Evolutionary conservation across 2,888 invertebrate genomes (phyloP).

Genomic region (Pollenia griseotomentosa): DNA sequence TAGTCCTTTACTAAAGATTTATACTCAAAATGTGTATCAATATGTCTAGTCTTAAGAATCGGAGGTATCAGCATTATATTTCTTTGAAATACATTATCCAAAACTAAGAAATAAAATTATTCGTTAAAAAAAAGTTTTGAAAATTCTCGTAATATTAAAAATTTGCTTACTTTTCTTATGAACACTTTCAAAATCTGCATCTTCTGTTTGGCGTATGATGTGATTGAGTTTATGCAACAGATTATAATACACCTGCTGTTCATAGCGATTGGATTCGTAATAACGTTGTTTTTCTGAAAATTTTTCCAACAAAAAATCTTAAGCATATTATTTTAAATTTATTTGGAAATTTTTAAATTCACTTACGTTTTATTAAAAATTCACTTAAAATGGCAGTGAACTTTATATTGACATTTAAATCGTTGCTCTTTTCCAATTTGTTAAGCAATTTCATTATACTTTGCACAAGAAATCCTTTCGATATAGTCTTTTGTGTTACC

Average conservation of each 20-base stretch:
- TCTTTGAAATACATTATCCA: constrained; percentile 78
- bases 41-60: constrained; percentile 75
- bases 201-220: constrained; percentile 57
- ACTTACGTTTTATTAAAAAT: constrained; percentile 81
- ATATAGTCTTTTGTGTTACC: constrained; percentile 67
- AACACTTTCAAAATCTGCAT: constrained; percentile 58
- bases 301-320: too few species aligned
- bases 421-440: constrained; percentile 75
- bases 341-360: not conserved
- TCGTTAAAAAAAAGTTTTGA: not conserved
- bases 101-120: constrained; percentile 71
- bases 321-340: not conserved
- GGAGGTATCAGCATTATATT: constrained; percentile 77
- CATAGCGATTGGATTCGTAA: constrained; percentile 78
- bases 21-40: constrained; percentile 79
- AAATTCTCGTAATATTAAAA: not conserved
- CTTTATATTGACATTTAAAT: constrained; percentile 77
- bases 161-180: constrained; percentile 61
- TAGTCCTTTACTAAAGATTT: constrained; percentile 77
- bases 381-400: constrained; percentile 78
- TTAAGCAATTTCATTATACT: constrained; percentile 76
- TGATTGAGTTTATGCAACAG: constrained; percentile 76
- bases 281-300: constrained; percentile 79
- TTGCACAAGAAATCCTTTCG: constrained; percentile 74
- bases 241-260: constrained; percentile 78